Percentiles rank a stretch among this genome's conserved stretches.
phyloP scores from a whole-genome alignment of 2,113 vertebrate genomes.

The Bungarus multicinctus region DNA sequence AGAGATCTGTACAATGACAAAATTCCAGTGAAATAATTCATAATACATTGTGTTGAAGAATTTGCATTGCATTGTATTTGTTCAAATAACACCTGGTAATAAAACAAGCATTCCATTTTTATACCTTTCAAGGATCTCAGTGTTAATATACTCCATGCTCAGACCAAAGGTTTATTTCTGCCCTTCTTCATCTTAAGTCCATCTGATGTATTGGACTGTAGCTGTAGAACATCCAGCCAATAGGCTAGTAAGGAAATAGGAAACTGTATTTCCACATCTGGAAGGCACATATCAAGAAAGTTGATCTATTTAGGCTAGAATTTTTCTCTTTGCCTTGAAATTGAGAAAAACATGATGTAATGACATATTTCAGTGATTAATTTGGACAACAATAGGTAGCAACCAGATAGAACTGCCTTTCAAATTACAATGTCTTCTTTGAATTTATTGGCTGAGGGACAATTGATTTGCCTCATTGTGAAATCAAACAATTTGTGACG shows the following conservation, averaged over 20 bases:
- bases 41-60: not conserved
- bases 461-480: constrained; percentile 36
- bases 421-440: constrained; percentile 43
- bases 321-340: not conserved
- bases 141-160: not conserved
- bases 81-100: not conserved
- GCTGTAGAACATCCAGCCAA: not conserved
- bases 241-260: not conserved
- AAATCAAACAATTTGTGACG: constrained; percentile 14
- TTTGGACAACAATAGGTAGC: constrained; percentile 33
- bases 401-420: constrained; percentile 32
- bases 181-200: not conserved
- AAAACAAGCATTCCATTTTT: not conserved
- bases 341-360: constrained; percentile 5
- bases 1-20: not conserved
- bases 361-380: constrained; percentile 18
- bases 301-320: not conserved
- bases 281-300: not conserved
- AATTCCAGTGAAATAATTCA: not conserved
- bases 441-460: constrained; percentile 32
- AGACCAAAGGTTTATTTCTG: not conserved
- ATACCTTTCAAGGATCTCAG: not conserved
- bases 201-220: not conserved
- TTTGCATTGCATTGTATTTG: not conserved
- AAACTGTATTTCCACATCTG: not conserved